phyloP scores from a whole-genome alignment of 2,113 vertebrate species.

The Paraplagusia blochii region DNA sequence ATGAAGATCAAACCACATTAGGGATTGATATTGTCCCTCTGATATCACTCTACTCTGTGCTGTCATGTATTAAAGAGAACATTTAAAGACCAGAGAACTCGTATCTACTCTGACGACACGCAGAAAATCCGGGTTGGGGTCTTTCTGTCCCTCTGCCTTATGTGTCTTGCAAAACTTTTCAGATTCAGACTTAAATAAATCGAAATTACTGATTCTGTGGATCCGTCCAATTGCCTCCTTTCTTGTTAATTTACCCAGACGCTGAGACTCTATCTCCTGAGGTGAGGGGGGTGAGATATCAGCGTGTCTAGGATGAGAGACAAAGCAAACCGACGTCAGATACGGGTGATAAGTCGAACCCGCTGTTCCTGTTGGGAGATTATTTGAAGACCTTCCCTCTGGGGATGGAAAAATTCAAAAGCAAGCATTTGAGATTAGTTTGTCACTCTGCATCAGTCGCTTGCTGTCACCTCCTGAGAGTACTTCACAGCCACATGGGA shows the following conservation, averaged over 20 bases:
- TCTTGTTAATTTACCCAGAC: conserved; percentile 4
- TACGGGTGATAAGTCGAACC: conserved; percentile 39
- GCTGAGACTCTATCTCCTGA: conserved; percentile 1
- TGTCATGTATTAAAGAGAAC: not conserved
- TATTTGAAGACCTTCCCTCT: conserved; percentile 16
- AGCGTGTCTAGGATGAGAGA: conserved; percentile 32
- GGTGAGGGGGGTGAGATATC: conserved; percentile 27
- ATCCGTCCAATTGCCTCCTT: not conserved
- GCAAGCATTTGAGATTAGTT: not conserved
- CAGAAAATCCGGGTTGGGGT: not conserved
- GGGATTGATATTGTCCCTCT: not conserved
- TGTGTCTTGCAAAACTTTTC: not conserved
- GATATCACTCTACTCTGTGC: not conserved
- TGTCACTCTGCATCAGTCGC: not conserved
- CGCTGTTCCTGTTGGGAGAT: conserved; percentile 16
- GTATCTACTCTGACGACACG: not conserved
- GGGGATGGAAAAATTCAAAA: conserved; percentile 12
- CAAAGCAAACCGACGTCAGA: conserved; percentile 43
- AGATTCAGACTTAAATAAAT: conserved; percentile 13
- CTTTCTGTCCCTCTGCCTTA: not conserved
- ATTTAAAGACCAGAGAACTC: conserved; percentile 2
- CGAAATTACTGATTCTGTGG: conserved; percentile 15
- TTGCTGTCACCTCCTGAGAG: not conserved
- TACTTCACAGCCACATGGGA: not conserved
- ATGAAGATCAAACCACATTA: not conserved